Conservation (phyloP, 2,888 invertebrate species). For the Perizoma affinitatum region DNA sequence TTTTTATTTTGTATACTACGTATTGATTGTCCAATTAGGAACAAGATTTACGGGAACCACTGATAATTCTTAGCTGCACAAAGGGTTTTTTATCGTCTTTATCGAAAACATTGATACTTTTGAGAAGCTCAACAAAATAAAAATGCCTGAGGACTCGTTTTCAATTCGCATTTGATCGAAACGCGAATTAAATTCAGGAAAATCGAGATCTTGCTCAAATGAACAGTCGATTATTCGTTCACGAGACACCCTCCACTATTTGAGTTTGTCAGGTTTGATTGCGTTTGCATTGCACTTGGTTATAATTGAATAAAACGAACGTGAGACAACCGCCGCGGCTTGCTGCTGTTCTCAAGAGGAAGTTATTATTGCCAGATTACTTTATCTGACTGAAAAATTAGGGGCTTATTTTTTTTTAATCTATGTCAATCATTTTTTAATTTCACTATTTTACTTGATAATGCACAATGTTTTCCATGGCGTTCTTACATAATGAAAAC, state of each 20-base stretch:
- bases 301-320: constrained; percentile 69
- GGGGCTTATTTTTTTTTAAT: too few species aligned
- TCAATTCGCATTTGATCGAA: constrained; percentile 76
- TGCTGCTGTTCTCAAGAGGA: constrained; percentile 27
- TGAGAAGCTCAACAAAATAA: neutral
- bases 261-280: constrained; percentile 80
- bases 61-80: too few species aligned
- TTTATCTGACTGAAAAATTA: neutral
- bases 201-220: constrained; percentile 82
- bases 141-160: constrained; percentile 58
- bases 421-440: too few species aligned
- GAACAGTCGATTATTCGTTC: constrained; percentile 81
- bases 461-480: too few species aligned
- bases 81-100: too few species aligned
- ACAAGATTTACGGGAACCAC: too few species aligned
- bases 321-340: constrained; percentile 42
- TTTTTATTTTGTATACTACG: too few species aligned
- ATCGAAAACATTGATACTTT: neutral
- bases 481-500: too few species aligned
- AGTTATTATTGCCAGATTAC: constrained; percentile 8
- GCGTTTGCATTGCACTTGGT: constrained; percentile 71
- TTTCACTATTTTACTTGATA: too few species aligned
- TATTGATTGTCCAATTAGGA: too few species aligned
- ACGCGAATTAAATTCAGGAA: constrained; percentile 79
- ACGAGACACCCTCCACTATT: constrained; percentile 72